phyloP scores from a whole-genome alignment of 1,140 invertebrate genomes.

The Mya arenaria region DNA sequence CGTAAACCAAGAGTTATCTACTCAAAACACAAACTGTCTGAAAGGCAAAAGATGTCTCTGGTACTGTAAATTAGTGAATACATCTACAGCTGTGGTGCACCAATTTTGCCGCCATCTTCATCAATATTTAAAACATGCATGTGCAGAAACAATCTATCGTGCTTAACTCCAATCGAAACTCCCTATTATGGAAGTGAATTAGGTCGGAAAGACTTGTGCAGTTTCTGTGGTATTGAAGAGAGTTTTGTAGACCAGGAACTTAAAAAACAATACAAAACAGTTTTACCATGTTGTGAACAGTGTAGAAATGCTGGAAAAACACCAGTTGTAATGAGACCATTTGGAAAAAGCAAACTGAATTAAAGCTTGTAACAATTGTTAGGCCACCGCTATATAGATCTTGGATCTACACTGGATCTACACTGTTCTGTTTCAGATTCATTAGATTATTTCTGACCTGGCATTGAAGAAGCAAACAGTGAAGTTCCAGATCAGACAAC shows the following conservation, averaged over 20 bases:
- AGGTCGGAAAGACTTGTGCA: background rate
- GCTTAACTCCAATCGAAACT: background rate
- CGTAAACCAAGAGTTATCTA: slow-evolving; percentile 25
- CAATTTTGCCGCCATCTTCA: background rate
- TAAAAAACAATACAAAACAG: background rate
- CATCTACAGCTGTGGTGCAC: background rate
- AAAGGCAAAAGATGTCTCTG: background rate
- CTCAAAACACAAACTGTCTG: slow-evolving; percentile 4
- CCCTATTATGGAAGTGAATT: background rate
- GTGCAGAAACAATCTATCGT: background rate
- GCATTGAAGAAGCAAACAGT: too few species aligned
- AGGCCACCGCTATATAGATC: too few species aligned
- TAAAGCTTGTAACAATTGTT: too few species aligned
- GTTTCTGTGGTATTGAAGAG: background rate
- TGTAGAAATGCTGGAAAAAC: background rate
- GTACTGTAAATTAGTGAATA: background rate
- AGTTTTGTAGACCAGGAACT: background rate
- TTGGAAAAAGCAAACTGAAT: too few species aligned
- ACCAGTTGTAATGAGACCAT: too few species aligned
- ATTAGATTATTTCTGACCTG: too few species aligned
- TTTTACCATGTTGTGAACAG: background rate
- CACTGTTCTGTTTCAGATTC: too few species aligned
- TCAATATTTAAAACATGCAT: background rate
- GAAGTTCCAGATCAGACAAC: too few species aligned
- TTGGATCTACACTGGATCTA: too few species aligned